phyloP scores from a whole-genome alignment of 2,888 invertebrate species.

The Dione vanillae region DNA sequence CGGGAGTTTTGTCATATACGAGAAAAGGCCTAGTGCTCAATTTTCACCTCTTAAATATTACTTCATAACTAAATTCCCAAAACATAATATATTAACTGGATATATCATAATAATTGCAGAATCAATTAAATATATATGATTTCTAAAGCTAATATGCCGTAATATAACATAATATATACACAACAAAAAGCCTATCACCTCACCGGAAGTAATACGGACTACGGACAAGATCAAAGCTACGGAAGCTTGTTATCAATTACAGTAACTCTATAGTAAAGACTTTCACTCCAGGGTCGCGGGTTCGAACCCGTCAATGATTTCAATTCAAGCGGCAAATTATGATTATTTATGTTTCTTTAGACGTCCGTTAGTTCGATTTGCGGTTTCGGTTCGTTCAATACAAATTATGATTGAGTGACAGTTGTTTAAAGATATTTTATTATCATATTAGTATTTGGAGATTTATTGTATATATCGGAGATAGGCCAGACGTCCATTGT shows the following conservation, averaged over 20 bases:
- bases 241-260: conserved; percentile 39
- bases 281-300: conserved; percentile 68
- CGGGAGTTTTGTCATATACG: too few species aligned
- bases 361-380: conserved; percentile 16
- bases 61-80: too few species aligned
- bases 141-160: neutral
- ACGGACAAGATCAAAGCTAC: conserved; percentile 44
- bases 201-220: conserved; percentile 33
- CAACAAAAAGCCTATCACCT: neutral
- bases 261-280: conserved; percentile 49
- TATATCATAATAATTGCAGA: too few species aligned
- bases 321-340: conserved; percentile 55
- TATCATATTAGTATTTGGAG: too few species aligned
- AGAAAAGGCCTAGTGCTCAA: too few species aligned
- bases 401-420: conserved; percentile 20
- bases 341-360: conserved; percentile 23
- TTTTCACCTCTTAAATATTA: too few species aligned
- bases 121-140: too few species aligned
- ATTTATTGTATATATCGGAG: too few species aligned
- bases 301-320: conserved; percentile 59
- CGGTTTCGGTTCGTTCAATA: conserved; percentile 16
- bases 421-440: conserved; percentile 6
- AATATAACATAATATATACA: conserved; percentile 13
- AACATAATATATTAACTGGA: too few species aligned
- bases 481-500: too few species aligned